These are phyloP conservation scores for Corythoichthys intestinalis DNA, from an alignment of 2,113 vertebrate species.

Conservation along the genomic window DNA sequence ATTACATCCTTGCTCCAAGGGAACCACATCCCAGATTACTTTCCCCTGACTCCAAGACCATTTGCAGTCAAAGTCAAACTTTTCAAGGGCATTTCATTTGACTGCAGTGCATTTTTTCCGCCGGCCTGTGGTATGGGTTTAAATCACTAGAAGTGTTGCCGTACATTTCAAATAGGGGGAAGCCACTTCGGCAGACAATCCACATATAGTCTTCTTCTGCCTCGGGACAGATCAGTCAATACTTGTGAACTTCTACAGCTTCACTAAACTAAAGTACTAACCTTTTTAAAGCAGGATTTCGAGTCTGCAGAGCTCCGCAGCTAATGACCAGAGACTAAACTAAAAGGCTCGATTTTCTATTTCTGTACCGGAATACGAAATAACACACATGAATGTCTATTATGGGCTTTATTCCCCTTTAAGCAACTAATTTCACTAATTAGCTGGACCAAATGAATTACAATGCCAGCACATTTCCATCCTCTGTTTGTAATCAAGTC, in stretches of 20 bases:
- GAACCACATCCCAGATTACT: slow-evolving; percentile 22
- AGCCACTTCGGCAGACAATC: slow-evolving; percentile 1
- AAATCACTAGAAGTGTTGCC: slow-evolving; percentile 22
- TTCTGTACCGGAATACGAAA: slow-evolving; percentile 22
- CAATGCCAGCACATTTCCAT: slow-evolving; percentile 28
- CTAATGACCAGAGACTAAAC: slow-evolving; percentile 20
- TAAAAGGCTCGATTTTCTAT: slow-evolving; percentile 22
- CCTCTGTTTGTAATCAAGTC: slow-evolving; percentile 51
- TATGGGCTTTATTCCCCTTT: slow-evolving; percentile 18
- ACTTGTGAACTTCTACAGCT: slow-evolving; percentile 14
- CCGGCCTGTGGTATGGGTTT: slow-evolving; percentile 11
- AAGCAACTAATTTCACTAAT: slow-evolving; percentile 38
- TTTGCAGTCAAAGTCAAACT: slow-evolving; percentile 23
- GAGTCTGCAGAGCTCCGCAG: slow-evolving; percentile 5
- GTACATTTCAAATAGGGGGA: slow-evolving; percentile 13
- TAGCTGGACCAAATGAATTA: slow-evolving; percentile 46
- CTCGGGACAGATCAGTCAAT: slow-evolving; percentile 29
- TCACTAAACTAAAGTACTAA: slow-evolving; percentile 6
- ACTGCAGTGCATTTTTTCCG: slow-evolving; percentile 2
- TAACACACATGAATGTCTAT: slow-evolving; percentile 41
- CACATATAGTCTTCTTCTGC: slow-evolving; percentile 21
- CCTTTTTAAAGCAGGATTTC: slow-evolving; percentile 11
- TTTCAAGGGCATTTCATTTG: slow-evolving; percentile 33
- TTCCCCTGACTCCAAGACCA: slow-evolving; percentile 27
- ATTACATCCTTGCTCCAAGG: slow-evolving; percentile 20